Evolutionary conservation across 1,140 invertebrate species (phyloP), one percentile per base, ranked within the genome.

Genomic region (Schlechtendalia chinensis): DNA sequence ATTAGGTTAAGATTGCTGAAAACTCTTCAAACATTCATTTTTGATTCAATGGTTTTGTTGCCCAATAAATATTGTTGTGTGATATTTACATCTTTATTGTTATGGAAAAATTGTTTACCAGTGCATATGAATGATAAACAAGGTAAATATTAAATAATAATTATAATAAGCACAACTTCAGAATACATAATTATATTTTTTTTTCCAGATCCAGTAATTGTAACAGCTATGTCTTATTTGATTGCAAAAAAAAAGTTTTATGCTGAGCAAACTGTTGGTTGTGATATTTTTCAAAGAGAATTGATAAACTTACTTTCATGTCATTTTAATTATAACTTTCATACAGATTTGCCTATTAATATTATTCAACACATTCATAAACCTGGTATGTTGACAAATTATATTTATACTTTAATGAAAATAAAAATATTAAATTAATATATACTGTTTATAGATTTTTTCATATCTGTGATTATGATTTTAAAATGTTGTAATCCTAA

Each of bases 41-140:
- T 79, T 61, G 75, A 79, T 61, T 79, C 75, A 50, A 79, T 79
- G 75, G 58, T 79, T 6, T 19, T 79, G 12, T 63, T 79, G 50
- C 58, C 58, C 6, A 79, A 79, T 27, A 79, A 79, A 50, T 79
- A 79, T 61, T 79, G 75, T 50, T 79, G 75, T 79, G 14, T 63
- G 1, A 47, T 79, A 63, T 79, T 79, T 61, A 29, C 29, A 79
- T 79, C 58, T 22, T 63, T 79, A 19, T 50, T 79, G 17, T 47
- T 79, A n/a, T 79, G 75, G 75, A 79, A 61, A 50, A 63, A 61
- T 63, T 79, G 58, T 17, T 50, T 79, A 27, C 75, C 75, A 27
- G 29, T 12, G 27, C 14, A 22, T 47, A 22, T 50, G 61, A 79
- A 63, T 63, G 19, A 50, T 29, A 8, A 63, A 61, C n/a, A 63